Evolutionary conservation across 2,113 vertebrate species (phyloP).

Genomic region (Alexandromys fortis): DNA sequence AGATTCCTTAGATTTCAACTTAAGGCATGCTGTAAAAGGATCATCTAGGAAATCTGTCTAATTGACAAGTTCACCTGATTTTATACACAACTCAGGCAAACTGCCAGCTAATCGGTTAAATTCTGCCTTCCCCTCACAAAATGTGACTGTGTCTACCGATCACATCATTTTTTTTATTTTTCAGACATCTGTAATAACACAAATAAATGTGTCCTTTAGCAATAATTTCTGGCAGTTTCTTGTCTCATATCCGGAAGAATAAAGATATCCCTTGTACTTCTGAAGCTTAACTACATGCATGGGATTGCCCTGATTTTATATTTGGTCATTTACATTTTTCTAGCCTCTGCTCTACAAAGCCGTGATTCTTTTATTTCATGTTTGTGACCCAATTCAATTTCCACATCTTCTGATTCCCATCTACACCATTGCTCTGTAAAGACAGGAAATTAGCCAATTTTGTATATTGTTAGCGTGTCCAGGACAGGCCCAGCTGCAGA

Average conservation of each 20-base stretch:
- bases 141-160: neutral
- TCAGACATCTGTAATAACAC: neutral
- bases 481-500: conserved; percentile 42
- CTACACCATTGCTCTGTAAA: neutral
- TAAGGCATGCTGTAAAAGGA: neutral
- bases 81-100: neutral
- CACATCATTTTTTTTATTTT: neutral
- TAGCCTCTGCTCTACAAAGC: neutral
- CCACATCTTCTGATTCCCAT: conserved; percentile 22
- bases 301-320: conserved; percentile 11
- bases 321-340: conserved; percentile 53
- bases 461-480: conserved; percentile 23
- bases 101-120: neutral
- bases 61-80: neutral
- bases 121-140: neutral
- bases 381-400: conserved; percentile 36
- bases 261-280: neutral
- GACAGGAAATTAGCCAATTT: conserved; percentile 40
- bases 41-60: neutral
- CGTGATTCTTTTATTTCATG: conserved; percentile 28
- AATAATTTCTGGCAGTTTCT: conserved; percentile 21
- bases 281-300: neutral
- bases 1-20: neutral
- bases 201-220: neutral
- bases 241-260: neutral